Conservation (phyloP, 2,888 invertebrate genomes). For the Lasioglossum oenotherae region DNA sequence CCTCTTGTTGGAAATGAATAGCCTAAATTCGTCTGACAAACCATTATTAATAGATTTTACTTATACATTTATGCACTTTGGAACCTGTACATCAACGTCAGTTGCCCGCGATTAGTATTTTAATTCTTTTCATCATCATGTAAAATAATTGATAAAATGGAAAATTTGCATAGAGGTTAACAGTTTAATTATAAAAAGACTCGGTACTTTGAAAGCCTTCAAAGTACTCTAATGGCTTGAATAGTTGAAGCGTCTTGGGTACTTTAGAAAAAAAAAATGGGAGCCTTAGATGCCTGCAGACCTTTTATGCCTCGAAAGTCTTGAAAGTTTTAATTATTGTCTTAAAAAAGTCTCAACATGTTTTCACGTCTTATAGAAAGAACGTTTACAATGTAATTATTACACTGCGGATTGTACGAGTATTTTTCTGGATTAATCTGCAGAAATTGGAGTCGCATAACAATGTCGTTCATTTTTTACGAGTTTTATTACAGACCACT, state of each 20-base stretch:
- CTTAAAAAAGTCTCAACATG: neutral
- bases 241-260: neutral
- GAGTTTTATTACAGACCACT: neutral
- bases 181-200: neutral
- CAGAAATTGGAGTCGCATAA: neutral
- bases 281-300: neutral
- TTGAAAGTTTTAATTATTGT: conserved; percentile 7
- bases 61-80: neutral
- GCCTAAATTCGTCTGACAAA: neutral
- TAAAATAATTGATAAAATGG: neutral
- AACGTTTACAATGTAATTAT: neutral
- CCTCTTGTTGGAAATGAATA: neutral
- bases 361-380: neutral
- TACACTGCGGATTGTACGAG: neutral
- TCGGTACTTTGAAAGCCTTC: neutral
- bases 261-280: neutral
- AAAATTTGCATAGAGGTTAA: neutral
- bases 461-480: neutral
- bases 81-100: neutral
- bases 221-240: conserved; percentile 3
- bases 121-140: neutral
- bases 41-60: neutral
- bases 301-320: neutral
- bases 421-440: neutral
- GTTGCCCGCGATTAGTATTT: neutral